Evolutionary conservation across 2,113 vertebrate genomes (phyloP).

Genomic region (Nanorana parkeri): DNA sequence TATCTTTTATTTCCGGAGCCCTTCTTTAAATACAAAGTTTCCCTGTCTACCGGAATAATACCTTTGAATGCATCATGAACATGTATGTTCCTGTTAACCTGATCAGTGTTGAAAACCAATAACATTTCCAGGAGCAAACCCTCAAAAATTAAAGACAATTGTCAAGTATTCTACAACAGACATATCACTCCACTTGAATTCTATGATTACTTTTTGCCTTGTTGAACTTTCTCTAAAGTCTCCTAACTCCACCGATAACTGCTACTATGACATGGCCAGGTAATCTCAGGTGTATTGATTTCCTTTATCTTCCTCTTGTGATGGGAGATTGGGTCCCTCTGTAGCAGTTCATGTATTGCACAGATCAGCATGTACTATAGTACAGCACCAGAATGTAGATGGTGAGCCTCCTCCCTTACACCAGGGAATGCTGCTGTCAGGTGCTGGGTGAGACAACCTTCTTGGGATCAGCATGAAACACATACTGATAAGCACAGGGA

Average conservation of each 20-base stretch:
- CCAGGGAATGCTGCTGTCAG: background rate
- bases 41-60: too few species aligned
- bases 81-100: too few species aligned
- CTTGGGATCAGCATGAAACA: background rate
- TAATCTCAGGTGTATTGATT: background rate
- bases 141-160: too few species aligned
- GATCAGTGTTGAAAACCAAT: too few species aligned
- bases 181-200: too few species aligned
- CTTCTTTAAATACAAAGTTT: too few species aligned
- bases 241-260: background rate
- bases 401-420: background rate
- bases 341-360: slow-evolving; percentile 2
- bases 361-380: background rate
- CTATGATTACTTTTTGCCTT: too few species aligned
- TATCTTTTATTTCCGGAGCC: too few species aligned
- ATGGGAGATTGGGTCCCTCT: background rate
- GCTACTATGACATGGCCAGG: background rate
- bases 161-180: too few species aligned
- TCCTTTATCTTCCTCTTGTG: background rate
- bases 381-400: background rate
- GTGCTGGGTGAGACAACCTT: background rate
- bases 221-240: too few species aligned
- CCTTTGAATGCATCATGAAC: too few species aligned
- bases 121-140: too few species aligned
- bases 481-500: slow-evolving; percentile 61